Conservation (phyloP, 2,888 invertebrate genomes). For the Sinopyrophorus schimmeli region DNA sequence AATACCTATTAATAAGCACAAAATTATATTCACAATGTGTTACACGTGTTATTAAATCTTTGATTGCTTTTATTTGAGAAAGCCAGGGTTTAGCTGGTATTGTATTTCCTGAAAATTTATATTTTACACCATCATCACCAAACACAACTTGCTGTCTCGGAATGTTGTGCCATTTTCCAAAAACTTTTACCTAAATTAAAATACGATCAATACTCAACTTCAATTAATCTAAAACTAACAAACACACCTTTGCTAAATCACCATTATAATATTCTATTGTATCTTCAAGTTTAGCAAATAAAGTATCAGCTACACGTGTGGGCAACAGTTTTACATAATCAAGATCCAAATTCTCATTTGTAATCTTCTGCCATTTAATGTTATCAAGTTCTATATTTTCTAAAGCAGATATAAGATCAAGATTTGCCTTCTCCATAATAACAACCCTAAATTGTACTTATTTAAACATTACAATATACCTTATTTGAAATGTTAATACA, state of each 20-base stretch:
- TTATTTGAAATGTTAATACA: too few relatives aligned
- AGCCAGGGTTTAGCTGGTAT: conserved; percentile 69
- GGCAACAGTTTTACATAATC: conserved; percentile 61
- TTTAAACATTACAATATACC: too few relatives aligned
- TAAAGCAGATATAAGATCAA: conserved; percentile 37
- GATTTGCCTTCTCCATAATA: too few relatives aligned
- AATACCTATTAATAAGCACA: conserved; percentile 67
- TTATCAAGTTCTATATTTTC: conserved; percentile 34
- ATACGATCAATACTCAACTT: neutral
- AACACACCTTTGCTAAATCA: conserved; percentile 61
- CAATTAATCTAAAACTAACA: neutral
- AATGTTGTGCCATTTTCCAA: conserved; percentile 68
- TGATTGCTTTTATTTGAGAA: conserved; percentile 56
- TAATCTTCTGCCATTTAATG: conserved; percentile 50
- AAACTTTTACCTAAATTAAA: conserved; percentile 57
- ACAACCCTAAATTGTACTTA: too few relatives aligned
- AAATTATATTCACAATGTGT: conserved; percentile 67
- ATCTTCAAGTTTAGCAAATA: conserved; percentile 60
- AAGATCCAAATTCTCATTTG: conserved; percentile 61
- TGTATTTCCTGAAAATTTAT: conserved; percentile 67
- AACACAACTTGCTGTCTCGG: conserved; percentile 72
- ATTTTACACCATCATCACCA: conserved; percentile 66
- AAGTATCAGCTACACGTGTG: conserved; percentile 53
- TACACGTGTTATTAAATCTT: conserved; percentile 57
- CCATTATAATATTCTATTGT: conserved; percentile 66